Percentiles rank a stretch among this genome's conserved stretches.
phyloP scores from a whole-genome alignment of 2,888 invertebrate genomes.

The Dasypolia templi region DNA sequence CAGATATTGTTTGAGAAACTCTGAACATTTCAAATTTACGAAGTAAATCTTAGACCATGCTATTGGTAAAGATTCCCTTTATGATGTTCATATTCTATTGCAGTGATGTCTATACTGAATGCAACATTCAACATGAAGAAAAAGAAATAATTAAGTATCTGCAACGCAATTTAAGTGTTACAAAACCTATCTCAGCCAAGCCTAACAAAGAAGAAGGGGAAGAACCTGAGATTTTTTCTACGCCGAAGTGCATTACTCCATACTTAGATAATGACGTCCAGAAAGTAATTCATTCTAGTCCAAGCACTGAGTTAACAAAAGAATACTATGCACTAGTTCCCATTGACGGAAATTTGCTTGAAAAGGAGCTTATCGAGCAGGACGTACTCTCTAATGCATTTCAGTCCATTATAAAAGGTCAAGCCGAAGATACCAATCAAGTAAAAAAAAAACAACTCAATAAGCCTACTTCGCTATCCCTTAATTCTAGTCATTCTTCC shows the following conservation, averaged over 20 bases:
- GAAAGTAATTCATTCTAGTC: slow-evolving; percentile 80
- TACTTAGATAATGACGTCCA: slow-evolving; percentile 76
- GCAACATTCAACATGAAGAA: slow-evolving; percentile 87
- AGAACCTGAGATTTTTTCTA: slow-evolving; percentile 85
- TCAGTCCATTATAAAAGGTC: slow-evolving; percentile 84
- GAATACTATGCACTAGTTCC: slow-evolving; percentile 85
- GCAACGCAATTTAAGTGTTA: slow-evolving; percentile 75
- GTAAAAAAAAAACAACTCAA: slow-evolving; percentile 70
- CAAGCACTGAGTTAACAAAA: slow-evolving; percentile 83
- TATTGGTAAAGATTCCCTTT: slow-evolving; percentile 15
- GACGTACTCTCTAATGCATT: slow-evolving; percentile 88
- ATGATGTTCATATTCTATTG: slow-evolving; percentile 55
- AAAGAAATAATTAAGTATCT: slow-evolving; percentile 86
- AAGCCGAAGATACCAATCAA: slow-evolving; percentile 74
- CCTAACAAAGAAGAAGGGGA: slow-evolving; percentile 75
- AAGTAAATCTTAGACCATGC: slow-evolving; percentile 7
- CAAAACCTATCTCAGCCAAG: slow-evolving; percentile 67
- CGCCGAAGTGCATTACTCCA: slow-evolving; percentile 85
- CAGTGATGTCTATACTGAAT: slow-evolving; percentile 89
- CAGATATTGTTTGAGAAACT: slow-evolving; percentile 25
- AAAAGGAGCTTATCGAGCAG: slow-evolving; percentile 89
- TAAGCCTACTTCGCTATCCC: slow-evolving; percentile 83
- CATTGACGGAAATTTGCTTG: slow-evolving; percentile 82
- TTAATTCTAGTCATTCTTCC: slow-evolving; percentile 84
- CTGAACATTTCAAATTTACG: slow-evolving; percentile 8